Evolutionary conservation across 2,888 invertebrate genomes (phyloP).

Genomic region (Anarsia innoxiella): DNA sequence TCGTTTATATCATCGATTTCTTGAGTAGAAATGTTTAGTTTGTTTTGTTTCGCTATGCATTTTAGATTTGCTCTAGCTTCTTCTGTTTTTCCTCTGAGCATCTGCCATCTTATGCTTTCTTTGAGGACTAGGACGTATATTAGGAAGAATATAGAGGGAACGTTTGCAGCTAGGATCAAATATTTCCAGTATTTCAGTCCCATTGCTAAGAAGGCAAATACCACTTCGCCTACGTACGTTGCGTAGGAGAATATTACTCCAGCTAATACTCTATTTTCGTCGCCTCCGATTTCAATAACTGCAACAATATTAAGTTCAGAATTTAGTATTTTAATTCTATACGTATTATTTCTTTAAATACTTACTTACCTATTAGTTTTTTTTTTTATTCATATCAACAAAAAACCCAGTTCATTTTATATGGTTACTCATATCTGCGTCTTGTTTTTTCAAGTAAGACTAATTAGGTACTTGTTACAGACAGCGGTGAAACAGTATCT

Average conservation of each 20-base stretch:
- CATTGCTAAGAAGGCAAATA: conserved; percentile 49
- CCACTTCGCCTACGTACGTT: conserved; percentile 48
- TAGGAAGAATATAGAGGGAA: conserved; percentile 42
- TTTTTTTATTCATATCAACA: no score
- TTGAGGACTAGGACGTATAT: conserved; percentile 36
- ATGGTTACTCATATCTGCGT: no score
- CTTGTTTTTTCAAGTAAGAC: no score
- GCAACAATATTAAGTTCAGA: no score
- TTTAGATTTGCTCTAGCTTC: conserved; percentile 44
- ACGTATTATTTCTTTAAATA: no score
- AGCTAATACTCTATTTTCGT: conserved; percentile 44
- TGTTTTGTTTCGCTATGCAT: conserved; percentile 38
- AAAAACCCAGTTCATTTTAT: no score
- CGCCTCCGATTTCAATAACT: conserved; percentile 59
- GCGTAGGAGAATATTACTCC: conserved; percentile 54
- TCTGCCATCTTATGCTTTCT: conserved; percentile 57
- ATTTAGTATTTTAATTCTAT: no score
- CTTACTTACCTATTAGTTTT: no score
- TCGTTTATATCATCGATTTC: conserved; percentile 39
- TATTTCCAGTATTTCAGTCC: conserved; percentile 44
- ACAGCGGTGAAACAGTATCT: no score
- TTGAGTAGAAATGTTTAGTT: conserved; percentile 31
- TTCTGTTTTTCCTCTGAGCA: conserved; percentile 42
- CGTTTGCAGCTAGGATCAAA: conserved; percentile 39
- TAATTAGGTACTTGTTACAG: no score